phyloP scores from a whole-genome alignment of 1,140 invertebrate genomes.

The Aphelenchoides avenae region DNA sequence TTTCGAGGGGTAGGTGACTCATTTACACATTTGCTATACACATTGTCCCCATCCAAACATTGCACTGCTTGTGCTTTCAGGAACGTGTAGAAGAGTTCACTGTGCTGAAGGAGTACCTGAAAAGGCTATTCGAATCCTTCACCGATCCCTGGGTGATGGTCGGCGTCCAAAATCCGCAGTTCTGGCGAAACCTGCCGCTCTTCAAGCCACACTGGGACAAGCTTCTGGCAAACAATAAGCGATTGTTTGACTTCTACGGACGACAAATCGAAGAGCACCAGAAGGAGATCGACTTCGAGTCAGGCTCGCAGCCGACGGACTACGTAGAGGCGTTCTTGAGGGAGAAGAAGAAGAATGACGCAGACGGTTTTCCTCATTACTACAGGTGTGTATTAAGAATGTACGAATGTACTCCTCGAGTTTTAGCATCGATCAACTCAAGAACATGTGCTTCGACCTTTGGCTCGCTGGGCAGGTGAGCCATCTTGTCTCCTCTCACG shows the following conservation, averaged over 20 bases:
- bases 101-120: slow-evolving; percentile 2
- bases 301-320: neutral
- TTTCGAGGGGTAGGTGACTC: slow-evolving; percentile 2
- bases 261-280: slow-evolving; percentile 2
- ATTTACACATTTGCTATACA: too few species aligned
- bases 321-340: neutral
- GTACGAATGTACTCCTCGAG: neutral
- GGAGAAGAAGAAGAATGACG: neutral
- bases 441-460: slow-evolving; percentile 10
- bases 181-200: slow-evolving; percentile 1
- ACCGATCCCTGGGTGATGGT: neutral
- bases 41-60: too few species aligned
- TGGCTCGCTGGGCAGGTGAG: slow-evolving; percentile 18
- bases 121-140: neutral
- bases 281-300: neutral
- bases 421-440: neutral
- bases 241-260: neutral
- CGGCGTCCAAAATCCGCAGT: neutral
- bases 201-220: neutral
- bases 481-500: too few species aligned
- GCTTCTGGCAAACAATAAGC: neutral
- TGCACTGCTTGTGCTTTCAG: too few species aligned
- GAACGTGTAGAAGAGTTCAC: neutral
- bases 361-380: too few species aligned
- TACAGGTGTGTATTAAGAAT: too few species aligned